phyloP scores from a whole-genome alignment of 2,113 vertebrate species.

The Craseonycteris thonglongyai region DNA sequence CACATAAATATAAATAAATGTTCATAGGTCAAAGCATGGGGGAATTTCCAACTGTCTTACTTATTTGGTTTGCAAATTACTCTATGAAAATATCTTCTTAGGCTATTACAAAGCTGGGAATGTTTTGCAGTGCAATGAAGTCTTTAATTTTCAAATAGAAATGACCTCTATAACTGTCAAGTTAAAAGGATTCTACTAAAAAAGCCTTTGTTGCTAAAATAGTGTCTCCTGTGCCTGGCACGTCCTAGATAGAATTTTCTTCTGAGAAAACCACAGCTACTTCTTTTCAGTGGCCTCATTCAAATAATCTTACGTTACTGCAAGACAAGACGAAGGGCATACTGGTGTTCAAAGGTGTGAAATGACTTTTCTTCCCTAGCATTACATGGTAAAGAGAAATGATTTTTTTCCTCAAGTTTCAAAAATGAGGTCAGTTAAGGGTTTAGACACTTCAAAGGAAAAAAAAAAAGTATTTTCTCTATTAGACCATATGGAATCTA shows the following conservation, averaged over 20 bases:
- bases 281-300: constrained; percentile 77
- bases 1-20: too few species aligned
- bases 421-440: constrained; percentile 70
- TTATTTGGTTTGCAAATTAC: constrained; percentile 15
- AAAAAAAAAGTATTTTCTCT: not conserved
- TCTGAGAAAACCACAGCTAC: constrained; percentile 70
- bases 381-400: constrained; percentile 50
- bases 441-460: constrained; percentile 15
- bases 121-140: constrained; percentile 43
- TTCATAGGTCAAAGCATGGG: not conserved
- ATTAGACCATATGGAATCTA: not conserved
- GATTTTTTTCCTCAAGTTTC: constrained; percentile 51
- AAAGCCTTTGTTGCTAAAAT: constrained; percentile 73
- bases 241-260: constrained; percentile 77
- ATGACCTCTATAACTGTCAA: constrained; percentile 70
- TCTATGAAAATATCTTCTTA: constrained; percentile 6
- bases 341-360: constrained; percentile 50
- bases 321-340: constrained; percentile 39
- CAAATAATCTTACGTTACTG: constrained; percentile 63
- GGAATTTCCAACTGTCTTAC: not conserved
- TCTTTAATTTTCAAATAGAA: constrained; percentile 70
- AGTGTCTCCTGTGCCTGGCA: constrained; percentile 74
- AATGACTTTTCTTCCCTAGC: constrained; percentile 62
- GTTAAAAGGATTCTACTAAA: constrained; percentile 73
- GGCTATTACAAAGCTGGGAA: constrained; percentile 12